Conservation (phyloP, 2,888 invertebrate genomes). For the Metalampra italica region DNA sequence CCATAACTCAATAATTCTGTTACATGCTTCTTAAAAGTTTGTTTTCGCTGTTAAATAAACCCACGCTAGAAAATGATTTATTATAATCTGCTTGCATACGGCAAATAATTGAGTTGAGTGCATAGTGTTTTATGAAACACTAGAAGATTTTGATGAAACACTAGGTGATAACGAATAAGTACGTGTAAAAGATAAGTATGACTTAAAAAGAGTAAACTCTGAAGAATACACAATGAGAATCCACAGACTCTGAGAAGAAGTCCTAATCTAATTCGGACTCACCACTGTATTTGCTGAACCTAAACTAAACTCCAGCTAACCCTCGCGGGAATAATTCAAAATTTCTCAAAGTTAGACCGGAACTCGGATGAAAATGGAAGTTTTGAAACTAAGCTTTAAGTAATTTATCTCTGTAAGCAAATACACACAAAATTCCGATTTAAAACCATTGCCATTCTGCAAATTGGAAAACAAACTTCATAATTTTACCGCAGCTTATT, state of each 20-base stretch:
- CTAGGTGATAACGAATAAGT: no score
- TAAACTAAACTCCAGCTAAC: conserved; percentile 1
- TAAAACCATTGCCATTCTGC: conserved; percentile 2
- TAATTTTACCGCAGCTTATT: background rate
- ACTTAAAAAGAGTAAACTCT: background rate
- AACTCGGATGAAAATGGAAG: conserved; percentile 1
- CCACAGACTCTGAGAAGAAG: background rate
- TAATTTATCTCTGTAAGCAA: conserved; percentile 7
- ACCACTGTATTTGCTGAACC: conserved; percentile 6
- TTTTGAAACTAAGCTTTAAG: conserved; percentile 5
- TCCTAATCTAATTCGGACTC: background rate
- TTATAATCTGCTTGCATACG: no score
- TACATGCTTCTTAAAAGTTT: no score
- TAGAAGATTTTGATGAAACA: no score
- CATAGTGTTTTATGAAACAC: no score
- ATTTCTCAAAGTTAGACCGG: conserved; percentile 4
- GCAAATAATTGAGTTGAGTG: no score
- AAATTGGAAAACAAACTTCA: background rate
- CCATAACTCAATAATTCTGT: no score
- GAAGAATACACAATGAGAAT: background rate
- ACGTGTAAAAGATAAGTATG: background rate
- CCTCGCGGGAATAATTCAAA: conserved; percentile 8
- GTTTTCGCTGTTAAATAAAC: no score
- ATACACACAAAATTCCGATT: conserved; percentile 1
- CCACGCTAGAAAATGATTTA: no score